Percentiles rank a stretch among this genome's conserved stretches.
These are phyloP conservation scores for Coregonus sp. DNA, from an alignment of 2,797 vertebrate genomes.

Conservation along the genomic window DNA sequence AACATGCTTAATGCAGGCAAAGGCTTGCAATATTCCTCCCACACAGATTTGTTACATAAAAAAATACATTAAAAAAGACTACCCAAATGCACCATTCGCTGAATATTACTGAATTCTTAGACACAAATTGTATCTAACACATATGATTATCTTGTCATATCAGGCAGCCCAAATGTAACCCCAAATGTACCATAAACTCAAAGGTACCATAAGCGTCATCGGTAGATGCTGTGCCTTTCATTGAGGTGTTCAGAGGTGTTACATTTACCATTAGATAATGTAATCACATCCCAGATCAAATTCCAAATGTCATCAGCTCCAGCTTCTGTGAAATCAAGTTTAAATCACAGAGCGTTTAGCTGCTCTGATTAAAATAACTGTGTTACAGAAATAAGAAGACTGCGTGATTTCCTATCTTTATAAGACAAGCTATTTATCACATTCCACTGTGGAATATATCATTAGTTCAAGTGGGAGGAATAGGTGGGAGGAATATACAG, in stretches of 20 bases:
- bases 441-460: neutral
- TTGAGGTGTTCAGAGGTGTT: neutral
- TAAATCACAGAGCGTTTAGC: conserved; percentile 1
- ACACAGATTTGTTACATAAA: neutral
- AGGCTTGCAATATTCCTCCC: neutral
- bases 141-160: neutral
- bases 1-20: neutral
- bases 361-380: conserved; percentile 2
- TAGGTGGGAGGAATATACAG: neutral
- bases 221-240: neutral
- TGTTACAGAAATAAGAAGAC: neutral
- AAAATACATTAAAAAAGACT: neutral
- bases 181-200: neutral
- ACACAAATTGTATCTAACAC: neutral
- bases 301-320: neutral
- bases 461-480: neutral
- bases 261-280: neutral
- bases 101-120: neutral
- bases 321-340: neutral
- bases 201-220: neutral
- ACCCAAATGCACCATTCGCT: neutral
- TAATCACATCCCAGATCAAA: neutral
- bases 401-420: neutral
- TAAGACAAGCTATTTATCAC: conserved; percentile 4
- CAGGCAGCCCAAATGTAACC: neutral